Conservation (phyloP, 2,888 invertebrate species). For the Halocaridina rubra region DNA sequence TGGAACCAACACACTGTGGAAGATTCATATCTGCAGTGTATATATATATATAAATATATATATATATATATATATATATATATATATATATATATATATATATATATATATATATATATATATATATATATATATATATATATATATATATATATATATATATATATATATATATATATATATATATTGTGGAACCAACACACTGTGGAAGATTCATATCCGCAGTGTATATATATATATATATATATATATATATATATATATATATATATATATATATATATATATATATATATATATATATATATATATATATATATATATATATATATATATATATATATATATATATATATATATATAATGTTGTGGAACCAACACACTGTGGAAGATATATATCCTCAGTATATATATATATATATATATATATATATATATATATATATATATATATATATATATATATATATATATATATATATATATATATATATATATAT, state of each 20-base stretch:
- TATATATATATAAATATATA: background rate
- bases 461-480: background rate
- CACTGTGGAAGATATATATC: too few species aligned
- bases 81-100: background rate
- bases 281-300: background rate
- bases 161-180: background rate
- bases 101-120: background rate
- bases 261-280: background rate
- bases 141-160: background rate
- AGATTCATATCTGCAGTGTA: background rate
- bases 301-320: background rate
- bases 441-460: too few species aligned
- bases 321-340: background rate
- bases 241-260: background rate
- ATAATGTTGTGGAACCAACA: background rate
- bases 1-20: background rate
- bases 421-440: too few species aligned
- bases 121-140: background rate
- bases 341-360: background rate
- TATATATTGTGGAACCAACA: background rate
- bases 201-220: background rate
- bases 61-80: background rate
- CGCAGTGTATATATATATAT: background rate
- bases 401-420: too few species aligned
- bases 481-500: background rate